A percentile compares a stretch with the other conserved stretches of the same genome.
phyloP scores from a whole-genome alignment of 2,888 invertebrate genomes.

The Resseliella maxima region DNA sequence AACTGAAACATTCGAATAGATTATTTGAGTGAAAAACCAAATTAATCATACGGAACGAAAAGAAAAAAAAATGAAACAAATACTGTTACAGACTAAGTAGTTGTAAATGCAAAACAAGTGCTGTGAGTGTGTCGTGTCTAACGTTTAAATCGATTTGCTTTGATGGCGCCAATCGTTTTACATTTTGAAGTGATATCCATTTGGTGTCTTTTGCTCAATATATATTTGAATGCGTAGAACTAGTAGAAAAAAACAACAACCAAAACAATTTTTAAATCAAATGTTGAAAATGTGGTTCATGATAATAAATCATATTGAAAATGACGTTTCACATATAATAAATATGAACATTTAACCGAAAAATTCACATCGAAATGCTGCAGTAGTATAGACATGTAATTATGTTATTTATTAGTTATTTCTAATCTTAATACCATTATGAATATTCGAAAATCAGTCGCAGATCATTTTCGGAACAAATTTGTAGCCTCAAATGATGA shows the following conservation, averaged over 20 bases:
- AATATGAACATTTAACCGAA: not conserved
- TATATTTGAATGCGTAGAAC: not conserved
- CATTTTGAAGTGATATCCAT: not conserved
- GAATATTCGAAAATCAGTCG: not conserved
- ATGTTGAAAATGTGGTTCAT: conserved; percentile 40
- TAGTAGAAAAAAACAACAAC: not conserved
- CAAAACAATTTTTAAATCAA: not conserved
- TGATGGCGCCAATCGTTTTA: conserved; percentile 43
- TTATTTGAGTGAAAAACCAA: not conserved
- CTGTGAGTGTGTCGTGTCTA: conserved; percentile 35
- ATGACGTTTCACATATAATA: not conserved
- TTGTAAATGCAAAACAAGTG: conserved; percentile 44
- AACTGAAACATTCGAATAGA: not conserved
- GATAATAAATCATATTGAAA: conserved; percentile 30
- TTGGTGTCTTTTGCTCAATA: not conserved
- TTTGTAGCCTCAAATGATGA: not conserved
- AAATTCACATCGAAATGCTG: not conserved
- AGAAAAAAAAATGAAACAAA: not conserved
- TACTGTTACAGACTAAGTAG: conserved; percentile 4
- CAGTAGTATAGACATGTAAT: not conserved
- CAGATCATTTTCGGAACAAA: not conserved
- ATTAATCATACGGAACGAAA: not conserved
- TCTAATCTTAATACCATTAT: not conserved
- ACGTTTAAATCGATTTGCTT: conserved; percentile 48
- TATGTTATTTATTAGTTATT: conserved; percentile 29